Evolutionary conservation across 2,113 vertebrate genomes (phyloP).

Genomic region (Clarias macrocephalus): DNA sequence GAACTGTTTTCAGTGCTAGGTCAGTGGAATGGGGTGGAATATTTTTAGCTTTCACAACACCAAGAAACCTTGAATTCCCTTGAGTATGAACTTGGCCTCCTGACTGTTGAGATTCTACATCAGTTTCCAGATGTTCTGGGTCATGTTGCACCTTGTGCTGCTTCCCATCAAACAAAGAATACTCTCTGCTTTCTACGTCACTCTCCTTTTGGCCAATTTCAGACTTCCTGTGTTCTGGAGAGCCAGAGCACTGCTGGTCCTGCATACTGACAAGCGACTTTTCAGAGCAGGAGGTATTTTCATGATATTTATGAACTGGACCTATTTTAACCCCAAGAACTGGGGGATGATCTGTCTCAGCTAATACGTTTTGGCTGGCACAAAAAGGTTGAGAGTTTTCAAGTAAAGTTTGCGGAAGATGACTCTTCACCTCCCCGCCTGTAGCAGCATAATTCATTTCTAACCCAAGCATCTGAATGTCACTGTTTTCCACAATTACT

Average conservation of each 20-base stretch:
- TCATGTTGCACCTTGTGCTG: neutral
- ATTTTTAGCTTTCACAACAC: neutral
- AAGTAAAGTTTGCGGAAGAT: neutral
- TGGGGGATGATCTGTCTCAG: slow-evolving; percentile 27
- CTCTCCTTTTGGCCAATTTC: slow-evolving; percentile 3
- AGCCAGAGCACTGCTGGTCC: neutral
- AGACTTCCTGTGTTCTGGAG: neutral
- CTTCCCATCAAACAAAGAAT: neutral
- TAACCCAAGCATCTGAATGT: neutral
- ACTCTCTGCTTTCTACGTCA: neutral
- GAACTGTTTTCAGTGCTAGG: neutral
- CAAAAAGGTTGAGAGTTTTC: neutral
- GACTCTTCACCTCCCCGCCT: neutral
- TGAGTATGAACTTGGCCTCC: neutral
- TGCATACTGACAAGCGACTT: neutral
- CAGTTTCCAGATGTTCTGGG: slow-evolving; percentile 5
- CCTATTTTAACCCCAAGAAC: slow-evolving; percentile 6
- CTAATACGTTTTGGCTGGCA: neutral
- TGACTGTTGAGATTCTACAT: slow-evolving; percentile 7
- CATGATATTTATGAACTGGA: neutral
- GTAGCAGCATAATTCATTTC: slow-evolving; percentile 7
- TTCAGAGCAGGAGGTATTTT: slow-evolving; percentile 7
- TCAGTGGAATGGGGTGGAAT: neutral
- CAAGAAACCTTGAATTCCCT: neutral
- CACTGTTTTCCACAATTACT: slow-evolving; percentile 22